These are phyloP conservation scores for Gopherus flavomarginatus DNA, from an alignment of 2,113 vertebrate genomes.

Conservation along the genomic window DNA sequence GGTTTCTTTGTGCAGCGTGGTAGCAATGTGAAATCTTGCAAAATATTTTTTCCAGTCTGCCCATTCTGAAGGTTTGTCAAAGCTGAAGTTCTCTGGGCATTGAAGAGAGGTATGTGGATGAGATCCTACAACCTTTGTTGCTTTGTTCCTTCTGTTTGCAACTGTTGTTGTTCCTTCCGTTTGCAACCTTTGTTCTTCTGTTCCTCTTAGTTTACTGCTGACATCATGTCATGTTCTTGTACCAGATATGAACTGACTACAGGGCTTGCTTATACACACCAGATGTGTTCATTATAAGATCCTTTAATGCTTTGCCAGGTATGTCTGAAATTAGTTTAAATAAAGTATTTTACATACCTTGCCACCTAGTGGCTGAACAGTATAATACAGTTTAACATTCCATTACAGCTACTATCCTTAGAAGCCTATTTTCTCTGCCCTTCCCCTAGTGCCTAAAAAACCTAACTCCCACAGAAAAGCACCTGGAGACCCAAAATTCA, in stretches of 20 bases:
- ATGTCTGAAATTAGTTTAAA: neutral
- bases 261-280: neutral
- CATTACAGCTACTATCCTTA: neutral
- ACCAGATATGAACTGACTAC: neutral
- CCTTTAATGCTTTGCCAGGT: neutral
- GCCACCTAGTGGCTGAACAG: neutral
- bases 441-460: too few relatives aligned
- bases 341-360: neutral
- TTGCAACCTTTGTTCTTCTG: neutral
- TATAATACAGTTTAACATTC: neutral
- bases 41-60: neutral
- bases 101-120: neutral
- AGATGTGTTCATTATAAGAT: neutral
- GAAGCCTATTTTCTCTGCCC: conserved; percentile 3
- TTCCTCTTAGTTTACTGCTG: neutral
- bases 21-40: neutral
- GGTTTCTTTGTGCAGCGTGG: neutral
- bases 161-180: neutral
- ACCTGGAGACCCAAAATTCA: too few relatives aligned
- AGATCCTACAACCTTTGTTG: neutral
- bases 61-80: neutral
- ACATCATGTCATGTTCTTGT: neutral
- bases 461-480: too few relatives aligned
- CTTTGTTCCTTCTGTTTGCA: neutral
- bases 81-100: neutral